Base-by-base conservation (phyloP, 2,113 vertebrate species). In the Talpa occidentalis region DNA sequence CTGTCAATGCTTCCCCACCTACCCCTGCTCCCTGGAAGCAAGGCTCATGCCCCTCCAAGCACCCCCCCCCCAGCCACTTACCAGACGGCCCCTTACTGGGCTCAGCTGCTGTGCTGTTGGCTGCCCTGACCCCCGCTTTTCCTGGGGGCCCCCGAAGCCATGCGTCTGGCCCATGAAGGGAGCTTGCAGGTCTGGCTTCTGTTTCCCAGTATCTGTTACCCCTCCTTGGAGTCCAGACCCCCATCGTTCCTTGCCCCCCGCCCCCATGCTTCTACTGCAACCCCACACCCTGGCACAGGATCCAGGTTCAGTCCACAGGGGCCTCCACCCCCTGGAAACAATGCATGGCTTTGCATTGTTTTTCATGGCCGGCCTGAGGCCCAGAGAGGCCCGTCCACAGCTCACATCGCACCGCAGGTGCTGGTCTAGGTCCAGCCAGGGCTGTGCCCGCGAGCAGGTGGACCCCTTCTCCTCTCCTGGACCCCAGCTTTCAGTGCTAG, bases 41-140 rank as follows among this genome's bases (percentile, higher is more conserved):
- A 59, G 49, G 21, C 1, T 7, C 28, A 2, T 22, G n/a, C 5
- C 6, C 10, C 30, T 62, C 28, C 0, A 0, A 24, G 70, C n/a
- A n/a, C n/a, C 49, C 52, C 22, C 52, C 69, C 64, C 42, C 78
- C 30, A 1, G 40, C n/a, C 28, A n/a, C 47, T 8, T 49, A 12
- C 8, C 47, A 49, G 47, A 12, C 11, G 47, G 47, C 47, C 47
- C 47, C 11, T 49, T 49, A 11, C 47, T 10, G 12, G 47, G 47
- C 47, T 49, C 8, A 2, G 7, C 47, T 8, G 10, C 47, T n/a
- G n/a, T n/a, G n/a, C n/a, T n/a, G n/a, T 49, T 21, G 37, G 24
- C 22, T 22, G 72, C 9, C 21, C 2, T 0, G 3, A 17, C 52
- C 8, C 26, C 0, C 0, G 37, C 42, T 24, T 28, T 42, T 62